These are phyloP conservation scores for Pagrus major DNA, from an alignment of 2,113 vertebrate species.

Conservation along the genomic window DNA sequence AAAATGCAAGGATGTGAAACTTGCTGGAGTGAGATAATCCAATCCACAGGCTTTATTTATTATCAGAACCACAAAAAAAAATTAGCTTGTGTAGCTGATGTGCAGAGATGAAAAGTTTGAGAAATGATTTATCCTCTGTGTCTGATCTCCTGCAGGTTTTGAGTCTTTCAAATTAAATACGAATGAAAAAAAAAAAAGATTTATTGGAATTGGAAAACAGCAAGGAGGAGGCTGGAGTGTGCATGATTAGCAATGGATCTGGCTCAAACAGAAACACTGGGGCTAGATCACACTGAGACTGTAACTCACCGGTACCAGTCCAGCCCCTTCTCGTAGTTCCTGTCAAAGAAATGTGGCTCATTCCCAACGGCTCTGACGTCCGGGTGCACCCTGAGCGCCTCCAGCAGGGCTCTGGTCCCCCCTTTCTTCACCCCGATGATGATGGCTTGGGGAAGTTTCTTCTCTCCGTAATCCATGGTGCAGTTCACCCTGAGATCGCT, in stretches of 20 bases:
- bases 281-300: not conserved
- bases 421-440: slow-evolving; percentile 99
- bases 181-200: too few species aligned
- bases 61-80: not conserved
- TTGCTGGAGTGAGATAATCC: not conserved
- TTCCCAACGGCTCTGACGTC: slow-evolving; percentile 96
- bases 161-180: not conserved
- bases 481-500: slow-evolving; percentile 87
- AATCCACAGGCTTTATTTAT: not conserved
- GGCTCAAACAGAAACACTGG: not conserved
- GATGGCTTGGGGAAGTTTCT: slow-evolving; percentile 95
- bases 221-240: not conserved
- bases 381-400: slow-evolving; percentile 95
- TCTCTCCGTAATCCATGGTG: slow-evolving; percentile 94
- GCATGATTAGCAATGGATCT: too few species aligned
- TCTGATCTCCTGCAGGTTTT: not conserved
- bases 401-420: slow-evolving; percentile 94
- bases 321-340: slow-evolving; percentile 96
- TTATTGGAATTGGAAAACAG: not conserved
- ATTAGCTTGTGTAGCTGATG: too few species aligned
- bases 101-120: too few species aligned
- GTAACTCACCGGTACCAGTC: slow-evolving; percentile 97
- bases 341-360: slow-evolving; percentile 98
- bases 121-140: not conserved
- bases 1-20: not conserved